Conservation (phyloP, 2,888 invertebrate genomes). For the Automeris io region DNA sequence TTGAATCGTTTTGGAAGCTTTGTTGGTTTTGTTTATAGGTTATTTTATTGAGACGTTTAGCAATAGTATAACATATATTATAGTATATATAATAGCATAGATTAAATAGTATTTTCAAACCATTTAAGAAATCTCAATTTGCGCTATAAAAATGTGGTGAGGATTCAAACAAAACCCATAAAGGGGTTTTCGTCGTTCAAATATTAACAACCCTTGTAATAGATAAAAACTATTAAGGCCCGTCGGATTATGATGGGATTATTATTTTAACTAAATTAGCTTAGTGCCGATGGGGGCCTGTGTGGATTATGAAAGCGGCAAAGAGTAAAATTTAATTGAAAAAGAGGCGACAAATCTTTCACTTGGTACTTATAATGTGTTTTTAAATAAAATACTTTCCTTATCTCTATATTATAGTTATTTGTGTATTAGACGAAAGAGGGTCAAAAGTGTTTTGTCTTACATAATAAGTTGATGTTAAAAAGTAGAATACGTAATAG, state of each 20-base stretch:
- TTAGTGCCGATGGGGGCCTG: slow-evolving; percentile 60
- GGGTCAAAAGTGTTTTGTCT: too few species aligned
- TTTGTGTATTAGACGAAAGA: too few species aligned
- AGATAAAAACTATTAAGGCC: slow-evolving; percentile 73
- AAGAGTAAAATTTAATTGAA: slow-evolving; percentile 29
- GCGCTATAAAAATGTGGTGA: too few species aligned
- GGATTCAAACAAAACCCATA: too few species aligned
- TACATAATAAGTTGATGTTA: too few species aligned
- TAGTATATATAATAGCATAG: too few species aligned
- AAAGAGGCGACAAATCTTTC: background rate
- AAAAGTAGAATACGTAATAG: too few species aligned
- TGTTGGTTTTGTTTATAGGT: slow-evolving; percentile 9
- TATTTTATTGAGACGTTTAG: slow-evolving; percentile 5
- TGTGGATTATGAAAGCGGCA: slow-evolving; percentile 25
- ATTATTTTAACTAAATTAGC: slow-evolving; percentile 76
- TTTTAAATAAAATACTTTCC: too few species aligned
- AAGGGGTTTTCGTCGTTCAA: slow-evolving; percentile 40
- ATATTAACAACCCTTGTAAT: slow-evolving; percentile 65
- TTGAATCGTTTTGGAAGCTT: slow-evolving; percentile 27
- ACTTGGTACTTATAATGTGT: slow-evolving; percentile 5
- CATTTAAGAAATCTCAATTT: too few species aligned
- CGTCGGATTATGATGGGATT: slow-evolving; percentile 65
- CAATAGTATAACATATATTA: too few species aligned
- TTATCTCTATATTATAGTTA: too few species aligned
- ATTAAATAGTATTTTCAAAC: too few species aligned